Base-by-base conservation (phyloP, 1,140 invertebrate species). In the Stegodyphus dumicola region DNA sequence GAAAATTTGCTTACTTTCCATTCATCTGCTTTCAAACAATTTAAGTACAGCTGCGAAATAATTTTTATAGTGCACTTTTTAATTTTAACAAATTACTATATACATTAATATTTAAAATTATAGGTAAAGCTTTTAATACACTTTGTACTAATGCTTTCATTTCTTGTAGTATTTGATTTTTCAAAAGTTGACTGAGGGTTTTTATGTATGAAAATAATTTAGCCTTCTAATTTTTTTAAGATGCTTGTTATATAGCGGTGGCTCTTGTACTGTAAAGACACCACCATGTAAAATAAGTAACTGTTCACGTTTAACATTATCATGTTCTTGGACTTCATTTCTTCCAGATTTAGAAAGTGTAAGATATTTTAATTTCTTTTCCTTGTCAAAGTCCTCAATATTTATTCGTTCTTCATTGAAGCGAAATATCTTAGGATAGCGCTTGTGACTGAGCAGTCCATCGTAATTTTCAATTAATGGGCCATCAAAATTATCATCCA, bases 401-500 rank as follows among this genome's bases (percentile, higher is more conserved):
- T 87, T 87, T 11, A 87, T 86, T 53, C 87, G 80, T 78, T 87
- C 87, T 53, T 87, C 87, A 56, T 88, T 87, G 66, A 88, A 88
- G n/a, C 84, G 56, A 60, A 88, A 88, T 60, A 88, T 88, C 65
- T 88, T 88, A 15, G 87, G 87, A 49, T 88, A 88, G 3, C 64
- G 87, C 80, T 60, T 85, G 71, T 86, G 89, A 87, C 49, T 88
- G 64, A 64, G 87, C 13, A 85, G 65, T 56, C 87, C 76, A 88
- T 88, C 78, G 88, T 89, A 48, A 85, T 88, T 73, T 88, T 88
- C 74, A 75, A 78, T 15, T 33, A 84, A 64, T 65, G 85, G 52
- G 65, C 78, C 51, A 64, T 94, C 75, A 95, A 96, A 88, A 95
- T 85, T 76, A 49, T 76, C 81, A n/a, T 67, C 64, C 17, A 76